These are phyloP conservation scores for Leucophora obtusa DNA, from an alignment of 2,888 invertebrate species.

Conservation along the genomic window DNA sequence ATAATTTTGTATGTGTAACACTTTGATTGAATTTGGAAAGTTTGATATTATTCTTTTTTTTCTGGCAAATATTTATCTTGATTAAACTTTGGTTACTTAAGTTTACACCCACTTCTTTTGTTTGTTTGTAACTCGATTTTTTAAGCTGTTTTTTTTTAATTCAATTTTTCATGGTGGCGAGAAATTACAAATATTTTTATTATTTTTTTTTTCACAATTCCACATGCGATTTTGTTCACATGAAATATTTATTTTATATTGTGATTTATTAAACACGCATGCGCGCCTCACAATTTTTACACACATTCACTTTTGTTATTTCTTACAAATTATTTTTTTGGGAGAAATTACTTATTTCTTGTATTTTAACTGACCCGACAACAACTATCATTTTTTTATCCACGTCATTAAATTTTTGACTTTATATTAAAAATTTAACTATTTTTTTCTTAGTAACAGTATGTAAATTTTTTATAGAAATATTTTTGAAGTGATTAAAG, in stretches of 20 bases:
- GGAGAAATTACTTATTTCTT: constrained; percentile 47
- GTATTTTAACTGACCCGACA: background rate
- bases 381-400: constrained; percentile 18
- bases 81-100: constrained; percentile 26
- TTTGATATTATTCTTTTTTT: constrained; percentile 16
- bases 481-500: background rate
- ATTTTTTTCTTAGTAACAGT: background rate
- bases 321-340: constrained; percentile 16
- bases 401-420: constrained; percentile 45
- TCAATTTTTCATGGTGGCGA: background rate
- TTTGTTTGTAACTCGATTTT: constrained; percentile 4
- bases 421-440: background rate
- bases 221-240: constrained; percentile 1
- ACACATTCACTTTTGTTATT: constrained; percentile 17
- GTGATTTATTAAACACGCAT: constrained; percentile 5
- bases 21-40: constrained; percentile 33
- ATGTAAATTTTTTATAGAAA: background rate
- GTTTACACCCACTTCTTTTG: constrained; percentile 41
- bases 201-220: constrained; percentile 17
- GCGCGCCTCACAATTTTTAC: background rate
- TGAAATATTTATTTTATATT: constrained; percentile 16
- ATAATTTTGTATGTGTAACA: background rate
- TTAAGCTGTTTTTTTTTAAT: background rate
- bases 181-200: constrained; percentile 16
- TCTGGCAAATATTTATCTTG: constrained; percentile 20